These are phyloP conservation scores for Synanthedon formicaeformis DNA, from an alignment of 2,888 invertebrate genomes.

Conservation along the genomic window DNA sequence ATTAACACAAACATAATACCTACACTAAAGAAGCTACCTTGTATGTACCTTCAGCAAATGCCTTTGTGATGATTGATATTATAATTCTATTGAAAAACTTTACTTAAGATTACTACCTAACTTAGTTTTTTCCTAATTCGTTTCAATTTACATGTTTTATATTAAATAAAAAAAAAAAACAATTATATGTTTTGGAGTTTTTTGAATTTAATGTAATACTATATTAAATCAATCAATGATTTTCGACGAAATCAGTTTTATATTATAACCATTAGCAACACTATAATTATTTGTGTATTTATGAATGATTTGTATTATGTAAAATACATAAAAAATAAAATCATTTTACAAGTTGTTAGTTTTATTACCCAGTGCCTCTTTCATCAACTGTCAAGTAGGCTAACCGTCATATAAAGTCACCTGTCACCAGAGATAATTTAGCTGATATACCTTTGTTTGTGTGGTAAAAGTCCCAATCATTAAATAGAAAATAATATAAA, in stretches of 20 bases:
- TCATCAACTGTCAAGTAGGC: no score
- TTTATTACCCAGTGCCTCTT: conserved; percentile 3
- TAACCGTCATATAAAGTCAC: no score
- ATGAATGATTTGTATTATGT: conserved; percentile 28
- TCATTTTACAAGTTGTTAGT: conserved; percentile 26
- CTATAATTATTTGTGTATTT: conserved; percentile 28
- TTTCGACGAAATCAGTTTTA: not conserved
- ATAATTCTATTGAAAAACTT: no score
- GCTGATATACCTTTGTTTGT: no score
- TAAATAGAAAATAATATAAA: no score
- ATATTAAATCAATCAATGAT: not conserved
- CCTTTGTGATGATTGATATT: no score
- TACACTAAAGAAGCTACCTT: not conserved
- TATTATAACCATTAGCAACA: conserved; percentile 21
- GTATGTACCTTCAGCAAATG: no score
- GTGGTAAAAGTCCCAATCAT: no score
- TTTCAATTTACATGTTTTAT: not conserved
- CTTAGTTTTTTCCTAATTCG: no score
- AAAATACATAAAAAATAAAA: conserved; percentile 27
- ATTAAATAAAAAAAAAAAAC: not conserved
- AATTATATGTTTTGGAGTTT: not conserved
- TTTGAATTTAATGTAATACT: not conserved
- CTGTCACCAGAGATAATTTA: no score
- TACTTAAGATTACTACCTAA: no score
- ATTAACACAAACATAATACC: not conserved